Evolutionary conservation across 2,797 vertebrate genomes (phyloP).

Genomic region (Acipenser oxyrinchus): DNA sequence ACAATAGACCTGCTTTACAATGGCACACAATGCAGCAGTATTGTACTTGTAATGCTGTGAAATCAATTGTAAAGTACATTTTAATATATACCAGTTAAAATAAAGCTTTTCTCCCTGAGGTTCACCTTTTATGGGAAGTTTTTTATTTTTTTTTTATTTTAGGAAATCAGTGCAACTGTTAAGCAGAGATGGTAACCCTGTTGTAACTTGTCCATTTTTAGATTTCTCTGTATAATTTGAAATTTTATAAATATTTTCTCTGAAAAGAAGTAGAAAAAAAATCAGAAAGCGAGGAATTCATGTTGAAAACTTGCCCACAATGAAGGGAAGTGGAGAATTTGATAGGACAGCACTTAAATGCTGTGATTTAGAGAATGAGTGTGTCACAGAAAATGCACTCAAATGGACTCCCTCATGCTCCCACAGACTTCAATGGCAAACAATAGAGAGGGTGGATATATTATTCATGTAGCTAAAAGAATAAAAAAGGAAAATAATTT

Average conservation of each 20-base stretch:
- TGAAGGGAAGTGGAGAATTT: constrained; percentile 63
- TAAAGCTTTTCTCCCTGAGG: too few species aligned
- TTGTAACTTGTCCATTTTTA: too few species aligned
- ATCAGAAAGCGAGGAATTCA: constrained; percentile 3
- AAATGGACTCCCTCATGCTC: constrained; percentile 51
- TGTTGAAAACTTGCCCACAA: constrained; percentile 3
- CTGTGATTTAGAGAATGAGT: constrained; percentile 37
- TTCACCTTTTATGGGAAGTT: too few species aligned
- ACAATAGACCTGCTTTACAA: too few species aligned
- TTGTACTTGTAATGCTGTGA: too few species aligned
- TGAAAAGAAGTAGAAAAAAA: constrained; percentile 29
- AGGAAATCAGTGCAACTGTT: too few species aligned
- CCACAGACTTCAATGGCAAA: constrained; percentile 54
- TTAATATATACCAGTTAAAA: too few species aligned
- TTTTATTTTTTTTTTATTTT: too few species aligned
- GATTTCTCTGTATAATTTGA: not conserved
- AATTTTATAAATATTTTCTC: constrained; percentile 38
- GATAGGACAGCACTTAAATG: constrained; percentile 66
- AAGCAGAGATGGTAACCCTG: too few species aligned
- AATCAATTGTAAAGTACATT: too few species aligned
- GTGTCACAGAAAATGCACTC: constrained; percentile 48
- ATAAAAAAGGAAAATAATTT: constrained; percentile 25
- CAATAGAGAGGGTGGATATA: constrained; percentile 58
- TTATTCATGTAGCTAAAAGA: constrained; percentile 44
- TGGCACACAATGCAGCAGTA: too few species aligned